Evolutionary conservation across 2,888 invertebrate species (phyloP).

Genomic region (Coecobrya sp.): DNA sequence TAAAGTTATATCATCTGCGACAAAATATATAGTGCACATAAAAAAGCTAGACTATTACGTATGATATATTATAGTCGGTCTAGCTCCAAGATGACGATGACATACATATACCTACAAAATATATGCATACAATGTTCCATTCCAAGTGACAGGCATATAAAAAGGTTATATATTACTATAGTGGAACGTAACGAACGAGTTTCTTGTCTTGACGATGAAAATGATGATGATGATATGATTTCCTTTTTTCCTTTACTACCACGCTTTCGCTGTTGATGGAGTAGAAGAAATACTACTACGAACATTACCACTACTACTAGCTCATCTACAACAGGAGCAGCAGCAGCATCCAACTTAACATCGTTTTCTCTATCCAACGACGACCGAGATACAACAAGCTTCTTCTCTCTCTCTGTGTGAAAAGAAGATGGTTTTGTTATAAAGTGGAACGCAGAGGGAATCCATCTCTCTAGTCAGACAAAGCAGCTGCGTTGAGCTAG

Average conservation of each 20-base stretch:
- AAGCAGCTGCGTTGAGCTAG: constrained; percentile 78
- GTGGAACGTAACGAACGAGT: not conserved
- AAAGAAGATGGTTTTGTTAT: constrained; percentile 75
- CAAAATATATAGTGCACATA: not conserved
- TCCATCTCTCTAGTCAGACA: constrained; percentile 78
- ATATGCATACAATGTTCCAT: too few species aligned
- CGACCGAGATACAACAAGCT: too few species aligned
- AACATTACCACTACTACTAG: not conserved
- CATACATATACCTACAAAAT: too few species aligned
- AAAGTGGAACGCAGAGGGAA: constrained; percentile 79
- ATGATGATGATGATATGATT: constrained; percentile 45
- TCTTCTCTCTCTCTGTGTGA: not conserved
- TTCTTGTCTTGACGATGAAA: constrained; percentile 26
- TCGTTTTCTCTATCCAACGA: not conserved
- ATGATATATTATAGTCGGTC: not conserved
- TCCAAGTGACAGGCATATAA: not conserved
- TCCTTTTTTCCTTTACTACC: not conserved
- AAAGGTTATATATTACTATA: not conserved
- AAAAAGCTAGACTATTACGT: not conserved
- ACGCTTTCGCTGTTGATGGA: not conserved
- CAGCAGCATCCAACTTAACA: not conserved
- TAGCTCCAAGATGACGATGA: too few species aligned
- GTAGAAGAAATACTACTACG: constrained; percentile 26
- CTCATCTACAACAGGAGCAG: not conserved
- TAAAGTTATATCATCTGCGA: not conserved